Percentiles rank a stretch among this genome's conserved stretches.
Conservation (phyloP, 2,797 vertebrate species). For the Darevskia mixta region DNA sequence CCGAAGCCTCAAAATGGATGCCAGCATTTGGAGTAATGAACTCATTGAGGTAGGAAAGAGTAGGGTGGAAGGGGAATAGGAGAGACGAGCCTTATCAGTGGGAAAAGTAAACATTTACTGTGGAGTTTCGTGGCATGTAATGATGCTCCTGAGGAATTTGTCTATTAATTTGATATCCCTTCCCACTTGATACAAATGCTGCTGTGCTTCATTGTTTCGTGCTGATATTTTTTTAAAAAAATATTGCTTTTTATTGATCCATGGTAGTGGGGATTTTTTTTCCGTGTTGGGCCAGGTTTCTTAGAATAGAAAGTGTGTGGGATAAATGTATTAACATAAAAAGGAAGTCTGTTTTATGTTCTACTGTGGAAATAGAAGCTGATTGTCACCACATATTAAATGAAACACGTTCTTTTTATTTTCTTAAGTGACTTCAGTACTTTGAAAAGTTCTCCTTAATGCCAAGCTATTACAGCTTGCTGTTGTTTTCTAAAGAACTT, state of each 20-base stretch:
- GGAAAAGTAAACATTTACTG: background rate
- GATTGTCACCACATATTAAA: background rate
- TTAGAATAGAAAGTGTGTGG: background rate
- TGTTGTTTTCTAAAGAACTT: background rate
- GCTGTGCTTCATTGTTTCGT: background rate
- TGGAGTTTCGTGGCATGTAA: background rate
- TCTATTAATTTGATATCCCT: background rate
- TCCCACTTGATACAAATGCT: background rate
- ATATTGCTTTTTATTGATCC: too few relatives aligned
- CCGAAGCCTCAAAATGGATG: constrained; percentile 93
- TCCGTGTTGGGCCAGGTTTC: background rate
- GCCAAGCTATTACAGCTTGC: background rate
- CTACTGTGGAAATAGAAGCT: background rate
- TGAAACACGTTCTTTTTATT: background rate
- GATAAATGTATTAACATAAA: too few relatives aligned
- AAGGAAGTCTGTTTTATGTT: background rate
- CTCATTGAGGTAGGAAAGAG: constrained; percentile 89
- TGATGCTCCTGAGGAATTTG: background rate
- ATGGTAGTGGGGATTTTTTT: background rate
- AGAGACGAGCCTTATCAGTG: background rate
- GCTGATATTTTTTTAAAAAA: background rate
- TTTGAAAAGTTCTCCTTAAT: background rate
- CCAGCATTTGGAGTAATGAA: constrained; percentile 95
- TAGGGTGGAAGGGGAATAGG: background rate
- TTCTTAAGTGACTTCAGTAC: background rate